A percentile compares a stretch with the other conserved stretches of the same genome.
phyloP scores from a whole-genome alignment of 2,113 vertebrate genomes.

The Natator depressus region DNA sequence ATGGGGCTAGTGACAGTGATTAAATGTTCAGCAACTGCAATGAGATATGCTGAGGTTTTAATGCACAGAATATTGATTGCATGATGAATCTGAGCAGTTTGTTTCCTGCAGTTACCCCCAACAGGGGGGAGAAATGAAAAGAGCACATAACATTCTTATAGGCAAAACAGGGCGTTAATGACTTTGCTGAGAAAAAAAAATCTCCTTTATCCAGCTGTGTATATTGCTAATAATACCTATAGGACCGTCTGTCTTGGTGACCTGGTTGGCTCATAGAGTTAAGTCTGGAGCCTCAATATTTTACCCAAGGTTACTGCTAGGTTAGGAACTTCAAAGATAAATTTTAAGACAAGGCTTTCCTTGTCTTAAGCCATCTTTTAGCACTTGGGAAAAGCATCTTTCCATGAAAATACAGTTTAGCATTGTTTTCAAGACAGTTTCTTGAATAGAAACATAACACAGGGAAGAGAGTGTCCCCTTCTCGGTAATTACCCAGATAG shows the following conservation, averaged over 20 bases:
- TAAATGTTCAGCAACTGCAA: constrained; percentile 60
- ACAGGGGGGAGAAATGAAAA: constrained; percentile 61
- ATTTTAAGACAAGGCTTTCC: background rate
- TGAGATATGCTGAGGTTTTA: constrained; percentile 70
- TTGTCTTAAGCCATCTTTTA: background rate
- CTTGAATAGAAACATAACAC: background rate
- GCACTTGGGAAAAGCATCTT: background rate
- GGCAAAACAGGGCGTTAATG: constrained; percentile 2
- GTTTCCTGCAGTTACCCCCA: constrained; percentile 64
- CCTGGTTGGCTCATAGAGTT: background rate
- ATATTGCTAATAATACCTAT: background rate
- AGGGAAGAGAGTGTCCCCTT: background rate
- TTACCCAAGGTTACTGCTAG: background rate
- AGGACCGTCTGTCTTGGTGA: background rate
- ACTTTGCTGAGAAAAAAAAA: constrained; percentile 14
- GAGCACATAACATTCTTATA: constrained; percentile 25
- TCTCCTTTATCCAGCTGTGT: background rate
- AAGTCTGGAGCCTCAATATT: background rate
- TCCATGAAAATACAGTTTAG: background rate
- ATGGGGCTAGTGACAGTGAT: constrained; percentile 72
- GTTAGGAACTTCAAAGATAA: background rate
- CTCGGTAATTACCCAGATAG: background rate
- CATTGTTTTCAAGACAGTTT: background rate
- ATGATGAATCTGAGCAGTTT: constrained; percentile 61
- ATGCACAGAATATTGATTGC: constrained; percentile 67